Conservation (phyloP, 2,888 invertebrate species). For the Brachyptera putata region DNA sequence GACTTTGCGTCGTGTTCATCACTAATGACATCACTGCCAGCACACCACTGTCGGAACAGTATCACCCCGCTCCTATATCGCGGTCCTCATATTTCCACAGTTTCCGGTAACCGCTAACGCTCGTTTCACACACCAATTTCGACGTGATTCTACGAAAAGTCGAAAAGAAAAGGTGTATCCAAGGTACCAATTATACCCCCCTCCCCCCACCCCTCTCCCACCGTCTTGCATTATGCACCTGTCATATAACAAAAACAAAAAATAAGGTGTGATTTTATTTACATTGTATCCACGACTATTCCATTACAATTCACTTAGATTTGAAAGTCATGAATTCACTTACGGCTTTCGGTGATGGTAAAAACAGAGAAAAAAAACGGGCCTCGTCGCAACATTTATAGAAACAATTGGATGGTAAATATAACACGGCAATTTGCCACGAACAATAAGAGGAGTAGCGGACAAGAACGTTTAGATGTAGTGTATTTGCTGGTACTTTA, state of each 20-base stretch:
- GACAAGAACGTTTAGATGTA: too few species aligned
- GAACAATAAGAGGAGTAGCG: too few species aligned
- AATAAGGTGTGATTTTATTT: conserved; percentile 1
- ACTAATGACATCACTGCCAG: too few species aligned
- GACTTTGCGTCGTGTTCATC: too few species aligned
- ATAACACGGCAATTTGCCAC: too few species aligned
- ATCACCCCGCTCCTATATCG: neutral
- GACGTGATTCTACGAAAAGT: neutral
- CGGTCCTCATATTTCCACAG: neutral
- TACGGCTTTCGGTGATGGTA: too few species aligned
- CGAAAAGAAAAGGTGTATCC: neutral
- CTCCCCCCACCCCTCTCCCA: neutral
- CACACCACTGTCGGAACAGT: neutral
- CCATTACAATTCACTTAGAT: too few species aligned
- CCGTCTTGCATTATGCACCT: neutral
- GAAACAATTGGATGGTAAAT: too few species aligned
- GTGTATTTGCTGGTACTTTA: too few species aligned
- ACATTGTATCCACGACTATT: conserved; percentile 3
- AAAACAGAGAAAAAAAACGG: too few species aligned
- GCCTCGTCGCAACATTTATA: too few species aligned
- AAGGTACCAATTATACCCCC: neutral
- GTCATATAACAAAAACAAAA: neutral
- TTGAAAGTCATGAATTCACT: conserved; percentile 7
- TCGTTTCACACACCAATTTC: conserved; percentile 4
- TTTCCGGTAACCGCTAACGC: neutral